Evolutionary conservation across 1,140 invertebrate species (phyloP).

Genomic region (Conus betulinus): DNA sequence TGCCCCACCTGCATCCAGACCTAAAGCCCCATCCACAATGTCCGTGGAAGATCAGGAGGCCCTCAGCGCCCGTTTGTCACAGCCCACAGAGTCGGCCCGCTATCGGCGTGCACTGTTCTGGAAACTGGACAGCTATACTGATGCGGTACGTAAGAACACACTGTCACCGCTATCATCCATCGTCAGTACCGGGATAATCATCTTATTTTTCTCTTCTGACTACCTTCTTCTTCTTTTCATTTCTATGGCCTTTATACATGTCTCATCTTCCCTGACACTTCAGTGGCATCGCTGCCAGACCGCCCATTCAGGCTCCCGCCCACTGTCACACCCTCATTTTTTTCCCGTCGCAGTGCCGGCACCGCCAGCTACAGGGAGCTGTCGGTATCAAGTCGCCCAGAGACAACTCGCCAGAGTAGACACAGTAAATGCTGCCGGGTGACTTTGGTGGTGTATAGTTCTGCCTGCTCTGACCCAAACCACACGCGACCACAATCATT

Average conservation of each 20-base stretch:
- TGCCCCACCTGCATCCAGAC: slow-evolving; percentile 3
- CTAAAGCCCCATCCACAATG: slow-evolving; percentile 41
- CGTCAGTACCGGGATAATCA: too few species aligned
- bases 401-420: too few species aligned
- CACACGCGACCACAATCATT: too few species aligned
- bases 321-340: not conserved
- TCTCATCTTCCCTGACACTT: not conserved
- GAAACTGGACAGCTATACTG: slow-evolving; percentile 65
- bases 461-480: too few species aligned
- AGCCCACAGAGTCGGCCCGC: slow-evolving; percentile 58
- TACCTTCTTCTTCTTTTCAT: too few species aligned
- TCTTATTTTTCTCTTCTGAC: too few species aligned
- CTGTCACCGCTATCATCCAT: too few species aligned
- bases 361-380: too few species aligned
- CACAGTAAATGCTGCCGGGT: too few species aligned
- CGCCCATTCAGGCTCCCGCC: not conserved
- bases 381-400: too few species aligned
- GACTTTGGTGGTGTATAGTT: too few species aligned
- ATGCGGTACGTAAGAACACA: slow-evolving; percentile 31
- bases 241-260: too few species aligned
- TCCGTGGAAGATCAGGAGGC: slow-evolving; percentile 59
- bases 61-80: slow-evolving; percentile 50
- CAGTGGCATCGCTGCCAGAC: not conserved
- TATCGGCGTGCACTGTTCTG: slow-evolving; percentile 55
- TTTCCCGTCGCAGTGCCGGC: not conserved